These are phyloP conservation scores for Hippolais icterina DNA, from an alignment of 2,113 vertebrate genomes.

Conservation along the genomic window DNA sequence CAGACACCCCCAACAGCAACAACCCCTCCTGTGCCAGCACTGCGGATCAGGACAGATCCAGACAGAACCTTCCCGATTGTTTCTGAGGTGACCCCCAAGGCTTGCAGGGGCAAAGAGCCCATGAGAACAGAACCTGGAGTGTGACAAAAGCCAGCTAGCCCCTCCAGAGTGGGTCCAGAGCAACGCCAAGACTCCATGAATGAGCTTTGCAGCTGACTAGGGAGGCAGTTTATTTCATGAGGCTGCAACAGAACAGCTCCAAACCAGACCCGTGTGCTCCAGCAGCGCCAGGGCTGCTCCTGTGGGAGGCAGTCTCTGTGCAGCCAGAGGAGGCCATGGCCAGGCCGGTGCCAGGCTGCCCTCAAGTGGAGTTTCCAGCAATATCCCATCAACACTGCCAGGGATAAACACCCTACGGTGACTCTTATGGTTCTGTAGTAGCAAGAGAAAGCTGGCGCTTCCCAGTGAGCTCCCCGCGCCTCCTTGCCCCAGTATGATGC, in stretches of 20 bases:
- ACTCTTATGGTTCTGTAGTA: rapidly evolving
- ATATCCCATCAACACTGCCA: rapidly evolving
- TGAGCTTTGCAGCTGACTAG: rapidly evolving
- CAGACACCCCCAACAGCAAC: background rate
- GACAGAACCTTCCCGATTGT: background rate
- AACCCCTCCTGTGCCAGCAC: background rate
- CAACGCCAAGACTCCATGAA: rapidly evolving
- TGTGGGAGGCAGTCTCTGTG: rapidly evolving
- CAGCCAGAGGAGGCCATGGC: background rate
- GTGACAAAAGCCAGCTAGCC: rapidly evolving
- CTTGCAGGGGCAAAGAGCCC: background rate
- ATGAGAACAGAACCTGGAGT: rapidly evolving
- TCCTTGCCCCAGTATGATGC: rapidly evolving
- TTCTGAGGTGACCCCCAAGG: background rate
- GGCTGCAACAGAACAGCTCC: background rate
- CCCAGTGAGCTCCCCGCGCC: background rate
- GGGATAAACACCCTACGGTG: rapidly evolving
- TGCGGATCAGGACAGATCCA: rapidly evolving
- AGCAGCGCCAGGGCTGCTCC: background rate
- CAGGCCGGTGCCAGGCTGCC: background rate
- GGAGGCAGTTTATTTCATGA: rapidly evolving
- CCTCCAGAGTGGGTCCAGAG: background rate
- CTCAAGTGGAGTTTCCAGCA: background rate
- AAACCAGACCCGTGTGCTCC: background rate
- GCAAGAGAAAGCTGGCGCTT: rapidly evolving